Conservation (phyloP, 2,113 vertebrate genomes). For the Oreochromis tanganicae region DNA sequence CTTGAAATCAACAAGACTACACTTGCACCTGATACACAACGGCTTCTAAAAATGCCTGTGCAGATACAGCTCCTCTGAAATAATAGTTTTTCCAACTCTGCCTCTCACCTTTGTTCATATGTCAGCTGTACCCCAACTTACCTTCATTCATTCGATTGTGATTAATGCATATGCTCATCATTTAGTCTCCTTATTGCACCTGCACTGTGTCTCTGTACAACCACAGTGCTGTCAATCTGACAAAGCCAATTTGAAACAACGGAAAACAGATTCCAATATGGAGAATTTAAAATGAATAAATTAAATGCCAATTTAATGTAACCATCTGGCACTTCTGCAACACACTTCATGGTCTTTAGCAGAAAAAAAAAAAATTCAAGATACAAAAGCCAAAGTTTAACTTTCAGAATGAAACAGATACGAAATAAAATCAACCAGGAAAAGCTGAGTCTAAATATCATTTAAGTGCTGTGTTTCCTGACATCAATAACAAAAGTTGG, state of each 20-base stretch:
- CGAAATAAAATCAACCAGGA: not conserved
- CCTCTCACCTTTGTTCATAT: not conserved
- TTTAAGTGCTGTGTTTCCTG: not conserved
- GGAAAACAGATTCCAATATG: not conserved
- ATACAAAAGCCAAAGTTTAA: not conserved
- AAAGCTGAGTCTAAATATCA: not conserved
- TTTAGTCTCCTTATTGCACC: not conserved
- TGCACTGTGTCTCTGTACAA: not conserved
- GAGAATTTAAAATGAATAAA: not conserved
- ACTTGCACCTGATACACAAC: not conserved
- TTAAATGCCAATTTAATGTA: not conserved
- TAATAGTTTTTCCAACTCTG: not conserved
- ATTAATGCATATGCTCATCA: not conserved
- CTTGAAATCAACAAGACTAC: not conserved
- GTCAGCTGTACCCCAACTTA: not conserved
- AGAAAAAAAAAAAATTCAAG: not conserved
- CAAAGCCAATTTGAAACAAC: not conserved
- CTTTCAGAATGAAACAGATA: not conserved
- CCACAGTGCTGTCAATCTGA: not conserved
- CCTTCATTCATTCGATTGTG: not conserved
- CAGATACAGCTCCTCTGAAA: not conserved
- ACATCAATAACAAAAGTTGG: not conserved
- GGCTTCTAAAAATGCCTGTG: not conserved
- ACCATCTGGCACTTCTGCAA: not conserved
- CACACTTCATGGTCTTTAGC: not conserved